phyloP scores from a whole-genome alignment of 2,113 vertebrate species.

The Eidolon helvum region DNA sequence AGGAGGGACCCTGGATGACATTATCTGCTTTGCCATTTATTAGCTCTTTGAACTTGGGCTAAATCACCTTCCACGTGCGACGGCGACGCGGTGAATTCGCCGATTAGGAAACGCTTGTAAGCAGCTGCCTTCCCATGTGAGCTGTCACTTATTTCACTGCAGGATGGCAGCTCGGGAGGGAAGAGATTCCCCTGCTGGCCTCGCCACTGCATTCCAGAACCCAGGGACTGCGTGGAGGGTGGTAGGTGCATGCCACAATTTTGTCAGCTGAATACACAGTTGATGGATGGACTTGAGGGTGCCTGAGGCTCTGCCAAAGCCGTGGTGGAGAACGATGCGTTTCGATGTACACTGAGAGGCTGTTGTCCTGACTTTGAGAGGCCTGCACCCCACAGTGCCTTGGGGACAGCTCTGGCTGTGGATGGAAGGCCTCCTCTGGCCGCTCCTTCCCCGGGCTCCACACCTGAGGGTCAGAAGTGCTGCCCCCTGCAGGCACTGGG shows the following conservation, averaged over 20 bases:
- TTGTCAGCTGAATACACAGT: too few species aligned
- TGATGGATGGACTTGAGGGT: rapidly evolving
- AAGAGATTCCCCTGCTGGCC: neutral
- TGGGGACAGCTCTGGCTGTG: neutral
- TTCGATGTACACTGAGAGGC: neutral
- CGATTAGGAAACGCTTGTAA: rapidly evolving
- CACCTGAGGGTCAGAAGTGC: too few species aligned
- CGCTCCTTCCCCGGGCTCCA: neutral
- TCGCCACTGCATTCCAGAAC: rapidly evolving
- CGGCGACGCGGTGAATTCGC: rapidly evolving
- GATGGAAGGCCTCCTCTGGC: neutral
- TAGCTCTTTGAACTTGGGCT: neutral
- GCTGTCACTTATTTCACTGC: rapidly evolving
- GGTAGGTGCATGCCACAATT: rapidly evolving
- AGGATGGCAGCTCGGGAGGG: neutral
- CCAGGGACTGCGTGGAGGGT: rapidly evolving
- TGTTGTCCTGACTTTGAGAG: neutral
- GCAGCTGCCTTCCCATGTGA: rapidly evolving
- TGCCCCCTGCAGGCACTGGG: neutral
- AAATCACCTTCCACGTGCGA: neutral
- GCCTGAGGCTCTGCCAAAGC: neutral
- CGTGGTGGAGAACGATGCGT: rapidly evolving
- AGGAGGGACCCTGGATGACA: neutral
- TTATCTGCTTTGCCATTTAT: neutral
- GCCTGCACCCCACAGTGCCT: rapidly evolving